A percentile compares a stretch with the other conserved stretches of the same genome.
Evolutionary conservation across 2,113 vertebrate species (phyloP).

Genomic region (Anser cygnoides): DNA sequence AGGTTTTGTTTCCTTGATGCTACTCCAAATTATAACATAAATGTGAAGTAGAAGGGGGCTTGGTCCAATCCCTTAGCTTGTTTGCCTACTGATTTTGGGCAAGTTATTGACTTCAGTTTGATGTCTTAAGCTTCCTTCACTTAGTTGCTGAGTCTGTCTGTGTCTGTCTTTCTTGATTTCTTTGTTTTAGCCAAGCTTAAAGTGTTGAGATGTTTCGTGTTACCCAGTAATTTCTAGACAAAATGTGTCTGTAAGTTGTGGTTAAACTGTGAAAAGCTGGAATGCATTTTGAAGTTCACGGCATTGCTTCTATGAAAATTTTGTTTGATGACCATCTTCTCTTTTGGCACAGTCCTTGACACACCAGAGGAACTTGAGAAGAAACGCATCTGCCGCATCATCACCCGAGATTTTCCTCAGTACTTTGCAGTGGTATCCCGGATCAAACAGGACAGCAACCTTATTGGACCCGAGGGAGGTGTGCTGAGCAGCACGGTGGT

Average conservation of each 20-base stretch:
- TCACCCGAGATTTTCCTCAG: conserved; percentile 96
- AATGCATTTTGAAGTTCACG: background rate
- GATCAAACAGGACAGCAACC: conserved; percentile 95
- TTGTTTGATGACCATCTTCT: background rate
- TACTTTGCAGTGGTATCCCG: conserved; percentile 97
- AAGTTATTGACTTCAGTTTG: background rate
- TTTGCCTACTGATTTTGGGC: background rate
- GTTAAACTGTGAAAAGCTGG: background rate
- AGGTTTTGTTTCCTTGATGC: background rate
- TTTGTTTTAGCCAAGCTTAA: background rate
- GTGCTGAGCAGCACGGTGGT: conserved; percentile 96
- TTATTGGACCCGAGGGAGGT: conserved; percentile 97
- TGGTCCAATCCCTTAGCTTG: background rate
- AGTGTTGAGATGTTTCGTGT: background rate
- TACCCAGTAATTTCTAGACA: background rate
- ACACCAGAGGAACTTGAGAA: conserved; percentile 91
- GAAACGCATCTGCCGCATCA: conserved; percentile 95
- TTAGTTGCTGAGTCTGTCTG: background rate
- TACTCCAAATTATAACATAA: background rate
- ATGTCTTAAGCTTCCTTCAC: background rate
- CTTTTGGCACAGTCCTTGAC: conserved; percentile 85
- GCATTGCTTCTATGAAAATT: background rate
- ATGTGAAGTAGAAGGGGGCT: background rate
- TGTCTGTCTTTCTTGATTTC: background rate
- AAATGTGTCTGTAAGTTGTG: background rate